These are phyloP conservation scores for Ethmia dodecea DNA, from an alignment of 2,888 invertebrate species.

Conservation along the genomic window DNA sequence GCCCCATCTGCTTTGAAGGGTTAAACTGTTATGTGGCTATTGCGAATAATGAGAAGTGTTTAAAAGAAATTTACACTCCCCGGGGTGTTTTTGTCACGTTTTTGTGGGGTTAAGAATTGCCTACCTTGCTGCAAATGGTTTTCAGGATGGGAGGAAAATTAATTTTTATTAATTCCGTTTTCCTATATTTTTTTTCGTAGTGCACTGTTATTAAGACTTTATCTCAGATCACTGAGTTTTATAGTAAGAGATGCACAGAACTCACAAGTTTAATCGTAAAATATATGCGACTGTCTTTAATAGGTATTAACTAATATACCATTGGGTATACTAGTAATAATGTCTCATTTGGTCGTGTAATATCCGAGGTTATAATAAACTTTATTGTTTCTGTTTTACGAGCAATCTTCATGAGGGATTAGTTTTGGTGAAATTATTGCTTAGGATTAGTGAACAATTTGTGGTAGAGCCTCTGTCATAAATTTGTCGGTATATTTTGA, in stretches of 20 bases:
- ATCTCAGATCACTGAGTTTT: constrained; percentile 9
- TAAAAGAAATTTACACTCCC: constrained; percentile 65
- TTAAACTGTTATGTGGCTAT: constrained; percentile 66
- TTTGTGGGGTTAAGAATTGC: constrained; percentile 37
- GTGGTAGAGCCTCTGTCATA: constrained; percentile 4
- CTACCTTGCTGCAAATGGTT: constrained; percentile 31
- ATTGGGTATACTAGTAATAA: constrained; percentile 18
- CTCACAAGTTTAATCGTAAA: neutral
- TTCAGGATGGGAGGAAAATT: no score
- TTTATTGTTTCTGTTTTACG: constrained; percentile 25
- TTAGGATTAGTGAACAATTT: constrained; percentile 14
- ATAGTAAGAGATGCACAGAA: no score
- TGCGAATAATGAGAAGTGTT: constrained; percentile 67
- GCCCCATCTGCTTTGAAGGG: constrained; percentile 66
- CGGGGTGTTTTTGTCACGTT: constrained; percentile 32
- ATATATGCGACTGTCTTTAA: constrained; percentile 18
- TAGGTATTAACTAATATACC: constrained; percentile 24
- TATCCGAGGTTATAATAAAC: constrained; percentile 24
- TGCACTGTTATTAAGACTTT: no score
- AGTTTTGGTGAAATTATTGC: constrained; percentile 17
- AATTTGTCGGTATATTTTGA: no score
- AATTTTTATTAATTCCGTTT: no score
- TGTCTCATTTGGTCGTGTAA: constrained; percentile 20
- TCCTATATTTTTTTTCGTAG: no score
- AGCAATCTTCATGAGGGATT: constrained; percentile 21